Base-by-base conservation (phyloP, 2,888 invertebrate genomes). In the Himalopsyche anomala region DNA sequence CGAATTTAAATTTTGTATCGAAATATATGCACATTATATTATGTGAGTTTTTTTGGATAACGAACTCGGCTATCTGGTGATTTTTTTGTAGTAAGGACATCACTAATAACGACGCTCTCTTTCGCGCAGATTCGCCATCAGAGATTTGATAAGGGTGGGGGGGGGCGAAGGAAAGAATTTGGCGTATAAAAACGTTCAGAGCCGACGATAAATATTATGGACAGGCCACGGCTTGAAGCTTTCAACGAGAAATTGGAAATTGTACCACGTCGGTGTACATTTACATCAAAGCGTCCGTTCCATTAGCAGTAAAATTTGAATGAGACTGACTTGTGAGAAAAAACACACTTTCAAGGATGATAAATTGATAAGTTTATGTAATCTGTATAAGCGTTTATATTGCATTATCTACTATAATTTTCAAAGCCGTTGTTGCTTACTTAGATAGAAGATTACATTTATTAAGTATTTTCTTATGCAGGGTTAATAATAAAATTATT, bases 261-360 rank as follows among this genome's bases (percentile, higher is more conserved):
- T 74, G 36, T 74, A 74, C 36, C 74, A 74, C 74, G 74, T 74
- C 74, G 74, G 74, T 74, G 36, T 74, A 74, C 74, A 74, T 74
- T 74, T 74, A 74, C 74, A 36, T 36, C 74, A 36, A 74, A 74
- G 36, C 36, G 28, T 36, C 36, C 15, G 74, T 74, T 74, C 74
- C 74, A 74, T 74, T 74, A 74, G 74, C 74, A 74, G 74, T 74
- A 74, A 74, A 74, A 36, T 74, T 74, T 74, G 74, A 74, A 74
- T 74, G 74, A 74, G 15, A 74, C 5, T 74, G 74, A 74, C 74
- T 74, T 74, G 38, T 74, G 36, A 74, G 15, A 36, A 74, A 74
- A 74, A 74, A 74, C 74, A 36, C 74, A 36, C 28, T 74, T 74
- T 74, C 74, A 38, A 74, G 74, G 74, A 74, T 36, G 74, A 74